Evolutionary conservation across 2,888 invertebrate species (phyloP), one percentile per base, ranked within the genome.

Genomic region (Eledona agricola): DNA sequence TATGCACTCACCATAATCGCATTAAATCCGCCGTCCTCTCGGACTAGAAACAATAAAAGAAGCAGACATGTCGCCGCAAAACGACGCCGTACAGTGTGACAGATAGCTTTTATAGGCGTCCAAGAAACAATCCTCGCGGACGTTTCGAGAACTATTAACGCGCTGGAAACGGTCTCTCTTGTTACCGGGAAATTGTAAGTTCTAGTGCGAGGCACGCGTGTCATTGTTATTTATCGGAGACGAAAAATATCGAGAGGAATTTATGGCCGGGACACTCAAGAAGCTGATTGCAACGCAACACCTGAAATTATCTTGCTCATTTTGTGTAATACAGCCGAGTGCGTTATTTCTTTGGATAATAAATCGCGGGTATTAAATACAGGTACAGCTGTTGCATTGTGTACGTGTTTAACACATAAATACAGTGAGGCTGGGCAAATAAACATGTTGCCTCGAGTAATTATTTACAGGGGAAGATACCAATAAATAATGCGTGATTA

Each of bases 341-440:
- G 12, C 43, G 43, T 43, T 43, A 43, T 31, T 43, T 22, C 32
- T 32, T 45, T 32, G 43, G 23, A 45, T 45, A 32, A 45, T 45
- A 45, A 45, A 45, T 45, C 25, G 45, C 15, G 4, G 32, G 45
- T 45, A 45, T 34, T 45, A 34, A 32, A 45, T 45, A 45, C 45
- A 45, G 34, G 34, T 34, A 34, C 32, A 45, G 45, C 45, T 45
- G 32, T 45, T 45, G 45, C 45, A 43, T 43, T 43, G 43, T 43
- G 43, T 43, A 43, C 43, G 32, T 43, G 43, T 43, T 43, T 43
- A 43, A 43, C 31, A 43, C 43, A 43, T 43, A 43, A 43, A 43
- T 43, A 43, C 43, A 43, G 43, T 43, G 12, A 31, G 43, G 32
- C 32, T 22, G 43, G 29, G 43, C 31, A 43, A 43, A 43, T 43